A percentile compares a stretch with the other conserved stretches of the same genome.
Evolutionary conservation across 2,113 vertebrate species (phyloP).

Genomic region (Eidolon helvum): DNA sequence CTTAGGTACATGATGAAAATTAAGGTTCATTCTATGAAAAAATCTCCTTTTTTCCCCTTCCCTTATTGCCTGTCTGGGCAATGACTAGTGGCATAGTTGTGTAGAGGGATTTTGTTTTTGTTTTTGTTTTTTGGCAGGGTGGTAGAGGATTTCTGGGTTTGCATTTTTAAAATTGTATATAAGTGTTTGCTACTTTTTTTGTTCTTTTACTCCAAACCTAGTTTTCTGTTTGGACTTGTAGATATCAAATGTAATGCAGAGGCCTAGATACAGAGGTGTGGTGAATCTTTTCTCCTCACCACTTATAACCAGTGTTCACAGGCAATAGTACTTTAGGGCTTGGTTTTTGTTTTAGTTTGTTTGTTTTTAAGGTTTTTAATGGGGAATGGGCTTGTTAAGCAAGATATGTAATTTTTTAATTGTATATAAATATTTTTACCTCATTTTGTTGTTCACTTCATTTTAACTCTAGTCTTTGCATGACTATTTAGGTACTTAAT

Average conservation of each 20-base stretch:
- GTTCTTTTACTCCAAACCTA: background rate
- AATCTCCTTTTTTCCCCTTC: slow-evolving; percentile 41
- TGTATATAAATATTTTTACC: slow-evolving; percentile 15
- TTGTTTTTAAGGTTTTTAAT: background rate
- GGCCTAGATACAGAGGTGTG: background rate
- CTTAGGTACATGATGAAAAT: slow-evolving; percentile 62
- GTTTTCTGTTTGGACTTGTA: background rate
- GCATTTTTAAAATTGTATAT: background rate
- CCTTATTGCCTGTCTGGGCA: slow-evolving; percentile 61
- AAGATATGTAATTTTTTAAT: background rate
- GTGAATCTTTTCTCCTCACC: background rate
- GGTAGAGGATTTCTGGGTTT: background rate
- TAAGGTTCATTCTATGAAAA: slow-evolving; percentile 75
- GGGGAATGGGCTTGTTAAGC: background rate
- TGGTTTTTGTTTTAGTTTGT: background rate
- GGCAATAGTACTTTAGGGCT: background rate
- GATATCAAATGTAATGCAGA: background rate
- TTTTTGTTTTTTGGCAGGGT: background rate
- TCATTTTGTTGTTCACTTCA: background rate
- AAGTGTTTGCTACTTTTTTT: background rate
- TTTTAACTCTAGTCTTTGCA: slow-evolving; percentile 23
- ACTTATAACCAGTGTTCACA: background rate
- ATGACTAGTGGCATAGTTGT: slow-evolving; percentile 12
- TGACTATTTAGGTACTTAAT: slow-evolving; percentile 31
- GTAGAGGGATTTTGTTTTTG: background rate